These are phyloP conservation scores for Oxystoma pomonae DNA, from an alignment of 2,888 invertebrate genomes.

Conservation along the genomic window DNA sequence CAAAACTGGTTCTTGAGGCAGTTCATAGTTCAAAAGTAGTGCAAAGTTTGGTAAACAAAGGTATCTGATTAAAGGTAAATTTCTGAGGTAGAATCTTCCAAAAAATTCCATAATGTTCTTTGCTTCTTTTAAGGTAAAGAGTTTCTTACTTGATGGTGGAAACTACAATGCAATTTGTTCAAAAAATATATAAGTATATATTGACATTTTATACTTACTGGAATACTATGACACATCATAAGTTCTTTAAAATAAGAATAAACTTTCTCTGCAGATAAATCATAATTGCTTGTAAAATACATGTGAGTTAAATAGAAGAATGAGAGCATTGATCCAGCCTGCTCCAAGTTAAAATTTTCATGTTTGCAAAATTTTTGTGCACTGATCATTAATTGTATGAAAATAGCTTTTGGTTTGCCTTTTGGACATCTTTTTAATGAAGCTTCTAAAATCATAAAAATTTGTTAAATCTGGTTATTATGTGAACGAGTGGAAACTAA, in stretches of 20 bases:
- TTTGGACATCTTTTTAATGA: slow-evolving; percentile 35
- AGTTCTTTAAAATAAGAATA: slow-evolving; percentile 43
- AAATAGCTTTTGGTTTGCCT: slow-evolving; percentile 36
- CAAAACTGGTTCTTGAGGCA: slow-evolving; percentile 29
- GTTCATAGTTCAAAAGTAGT: slow-evolving; percentile 35
- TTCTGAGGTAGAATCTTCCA: slow-evolving; percentile 41
- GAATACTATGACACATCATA: slow-evolving; percentile 38
- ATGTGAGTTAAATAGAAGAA: slow-evolving; percentile 43
- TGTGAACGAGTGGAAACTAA: slow-evolving; percentile 18
- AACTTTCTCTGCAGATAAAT: slow-evolving; percentile 40
- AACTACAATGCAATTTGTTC: slow-evolving; percentile 31
- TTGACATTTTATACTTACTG: slow-evolving; percentile 31
- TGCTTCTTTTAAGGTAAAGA: slow-evolving; percentile 40
- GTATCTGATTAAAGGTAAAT: slow-evolving; percentile 42
- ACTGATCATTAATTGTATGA: slow-evolving; percentile 39
- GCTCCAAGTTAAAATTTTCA: slow-evolving; percentile 32
- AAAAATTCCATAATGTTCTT: slow-evolving; percentile 39
- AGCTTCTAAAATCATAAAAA: slow-evolving; percentile 32
- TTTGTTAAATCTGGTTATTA: slow-evolving; percentile 2
- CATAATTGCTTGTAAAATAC: slow-evolving; percentile 37
- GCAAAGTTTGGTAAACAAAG: slow-evolving; percentile 43
- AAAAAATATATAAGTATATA: slow-evolving; percentile 3
- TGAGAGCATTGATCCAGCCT: slow-evolving; percentile 41
- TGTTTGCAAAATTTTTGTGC: slow-evolving; percentile 38
- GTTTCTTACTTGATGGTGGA: slow-evolving; percentile 38